phyloP scores from a whole-genome alignment of 2,113 vertebrate species.

The Chloropsis cyanopogon region DNA sequence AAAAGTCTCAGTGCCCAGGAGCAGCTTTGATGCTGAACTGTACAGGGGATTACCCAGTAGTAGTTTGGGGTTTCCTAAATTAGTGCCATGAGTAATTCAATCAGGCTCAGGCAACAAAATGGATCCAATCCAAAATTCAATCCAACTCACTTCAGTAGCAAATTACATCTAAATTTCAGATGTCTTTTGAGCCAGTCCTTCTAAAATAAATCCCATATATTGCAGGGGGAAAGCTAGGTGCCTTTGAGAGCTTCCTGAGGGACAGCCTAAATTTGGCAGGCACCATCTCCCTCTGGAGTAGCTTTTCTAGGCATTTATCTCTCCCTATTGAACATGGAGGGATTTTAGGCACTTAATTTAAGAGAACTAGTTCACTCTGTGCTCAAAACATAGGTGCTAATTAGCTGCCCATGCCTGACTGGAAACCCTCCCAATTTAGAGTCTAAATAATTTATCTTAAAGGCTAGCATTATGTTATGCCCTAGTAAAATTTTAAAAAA shows the following conservation, averaged over 20 bases:
- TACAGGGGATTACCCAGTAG: background rate
- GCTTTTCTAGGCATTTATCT: conserved; percentile 29
- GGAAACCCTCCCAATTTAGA: background rate
- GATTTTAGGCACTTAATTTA: conserved; percentile 29
- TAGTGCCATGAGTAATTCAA: background rate
- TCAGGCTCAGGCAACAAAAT: background rate
- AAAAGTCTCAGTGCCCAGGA: background rate
- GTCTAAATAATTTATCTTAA: background rate
- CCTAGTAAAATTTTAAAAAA: background rate
- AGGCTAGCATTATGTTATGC: background rate
- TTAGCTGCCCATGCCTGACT: conserved; percentile 7
- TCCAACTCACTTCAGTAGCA: background rate
- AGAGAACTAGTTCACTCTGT: conserved; percentile 60
- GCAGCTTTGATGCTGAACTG: background rate
- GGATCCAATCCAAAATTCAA: background rate
- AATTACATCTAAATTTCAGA: background rate
- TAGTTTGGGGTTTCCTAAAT: background rate
- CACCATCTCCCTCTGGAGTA: background rate
- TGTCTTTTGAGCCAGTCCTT: background rate
- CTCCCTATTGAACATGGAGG: background rate
- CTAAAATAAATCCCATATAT: background rate
- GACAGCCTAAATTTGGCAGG: conserved; percentile 6
- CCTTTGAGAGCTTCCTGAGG: conserved; percentile 34
- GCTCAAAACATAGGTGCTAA: conserved; percentile 43
- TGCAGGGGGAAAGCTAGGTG: conserved; percentile 17